Base-by-base conservation (phyloP, 1,140 invertebrate genomes). In the Trachymyrmex cornetzi region DNA sequence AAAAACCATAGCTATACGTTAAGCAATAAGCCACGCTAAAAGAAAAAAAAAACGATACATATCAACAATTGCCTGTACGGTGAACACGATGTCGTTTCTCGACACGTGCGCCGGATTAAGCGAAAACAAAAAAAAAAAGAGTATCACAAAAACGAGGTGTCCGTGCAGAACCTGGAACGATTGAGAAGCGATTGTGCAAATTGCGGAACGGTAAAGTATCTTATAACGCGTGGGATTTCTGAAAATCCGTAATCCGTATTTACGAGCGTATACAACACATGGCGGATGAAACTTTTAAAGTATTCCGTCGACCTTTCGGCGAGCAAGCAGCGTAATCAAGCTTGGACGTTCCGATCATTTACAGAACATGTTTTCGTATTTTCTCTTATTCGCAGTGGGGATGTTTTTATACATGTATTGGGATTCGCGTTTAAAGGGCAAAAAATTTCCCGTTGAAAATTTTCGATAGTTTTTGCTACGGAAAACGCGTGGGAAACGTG, bases 21-120 rank as follows among this genome's bases (percentile, higher is more conserved):
- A 89, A 87, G 90, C 87, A 92, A 92, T 91, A 91, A 89, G 88
- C 82, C 80, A 85, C 59, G 89, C 91, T 90, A 74, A 90, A 38
- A 38, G 34, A 92, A 92, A 53, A 38, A 30, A 80, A 69, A 69
- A 91, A 92, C 92, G 92, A 93, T 93, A 92, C 92, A 93, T 93
- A 93, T 93, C 92, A 92, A 88, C 53, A 92, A 92, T 92, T 92
- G 92, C 92, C 92, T 93, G 91, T 89, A 80, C 16, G 89, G 72
- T 71, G 74, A 57, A 44, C 27, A 57, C 86, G 71, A 24, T 53
- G 63, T 82, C 57, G 71, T 64, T 81, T 53, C 11, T 50, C 82
- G 87, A 67, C 50, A 77, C 53, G n/a, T 69, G 61, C 82, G 9
- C 57, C 84, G 71, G 67, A 66, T 74, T 86, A 82, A 84, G 66